These are phyloP conservation scores for Mamestra configurata DNA, from an alignment of 1,140 invertebrate genomes.

Conservation along the genomic window DNA sequence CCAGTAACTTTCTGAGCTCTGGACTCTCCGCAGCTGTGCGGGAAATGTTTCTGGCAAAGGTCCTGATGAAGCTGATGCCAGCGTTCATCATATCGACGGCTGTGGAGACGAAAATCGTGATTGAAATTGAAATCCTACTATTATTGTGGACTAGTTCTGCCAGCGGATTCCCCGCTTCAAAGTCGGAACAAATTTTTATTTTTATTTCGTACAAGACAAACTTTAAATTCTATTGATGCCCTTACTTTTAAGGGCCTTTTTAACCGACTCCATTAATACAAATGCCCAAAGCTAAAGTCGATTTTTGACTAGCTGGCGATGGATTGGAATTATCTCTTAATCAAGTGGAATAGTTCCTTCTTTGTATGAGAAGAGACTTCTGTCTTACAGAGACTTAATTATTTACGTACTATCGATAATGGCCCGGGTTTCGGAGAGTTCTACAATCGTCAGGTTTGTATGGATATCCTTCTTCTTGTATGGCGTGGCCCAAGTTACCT, in stretches of 20 bases:
- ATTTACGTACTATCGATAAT: conserved; percentile 52
- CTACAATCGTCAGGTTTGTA: conserved; percentile 59
- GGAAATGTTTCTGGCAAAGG: conserved; percentile 63
- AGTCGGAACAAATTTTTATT: too few species aligned
- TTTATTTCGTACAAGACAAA: too few species aligned
- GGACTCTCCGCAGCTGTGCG: conserved; percentile 17
- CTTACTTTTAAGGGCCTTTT: too few species aligned
- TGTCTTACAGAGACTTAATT: too few species aligned
- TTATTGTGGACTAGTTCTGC: too few species aligned
- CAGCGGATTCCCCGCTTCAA: too few species aligned
- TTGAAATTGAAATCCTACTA: too few species aligned
- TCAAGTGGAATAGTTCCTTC: background rate
- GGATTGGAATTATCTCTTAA: too few species aligned
- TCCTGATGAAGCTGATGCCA: conserved; percentile 46
- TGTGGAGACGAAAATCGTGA: conserved; percentile 45
- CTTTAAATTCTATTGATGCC: too few species aligned
- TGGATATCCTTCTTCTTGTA: conserved; percentile 50
- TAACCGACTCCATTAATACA: too few species aligned
- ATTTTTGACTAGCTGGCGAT: too few species aligned
- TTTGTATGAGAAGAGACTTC: background rate
- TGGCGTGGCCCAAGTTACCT: conserved; percentile 67
- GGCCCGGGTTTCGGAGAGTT: conserved; percentile 47
- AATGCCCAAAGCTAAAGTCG: too few species aligned
- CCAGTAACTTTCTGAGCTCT: conserved; percentile 45
- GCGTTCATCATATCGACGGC: conserved; percentile 58